phyloP scores from a whole-genome alignment of 2,113 vertebrate species.

The Hemicordylus capensis region DNA sequence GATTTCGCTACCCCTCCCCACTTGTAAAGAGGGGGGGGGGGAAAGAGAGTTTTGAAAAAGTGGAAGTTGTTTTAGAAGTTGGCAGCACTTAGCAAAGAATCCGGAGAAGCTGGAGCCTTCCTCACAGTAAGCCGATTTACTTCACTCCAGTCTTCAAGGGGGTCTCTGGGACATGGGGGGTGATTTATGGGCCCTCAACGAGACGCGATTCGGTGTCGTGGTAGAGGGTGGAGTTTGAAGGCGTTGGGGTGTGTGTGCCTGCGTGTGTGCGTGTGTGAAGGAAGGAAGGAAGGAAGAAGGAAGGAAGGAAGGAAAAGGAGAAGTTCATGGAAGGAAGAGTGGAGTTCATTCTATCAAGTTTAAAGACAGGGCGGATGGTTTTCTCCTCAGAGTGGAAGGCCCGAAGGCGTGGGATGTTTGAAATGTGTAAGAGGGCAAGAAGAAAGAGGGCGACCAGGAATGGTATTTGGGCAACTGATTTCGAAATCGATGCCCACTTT shows the following conservation, averaged over 20 bases:
- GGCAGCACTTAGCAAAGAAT: conserved; percentile 60
- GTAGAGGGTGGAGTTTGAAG: conserved; percentile 57
- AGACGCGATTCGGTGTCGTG: conserved; percentile 72
- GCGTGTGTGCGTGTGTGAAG: conserved; percentile 50
- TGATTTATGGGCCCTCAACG: conserved; percentile 77
- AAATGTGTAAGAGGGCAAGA: conserved; percentile 38
- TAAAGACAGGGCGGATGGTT: conserved; percentile 61
- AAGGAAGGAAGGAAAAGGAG: neutral
- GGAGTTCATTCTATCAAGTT: conserved; percentile 69
- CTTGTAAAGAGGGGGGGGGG: conserved; percentile 72
- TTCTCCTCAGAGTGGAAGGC: conserved; percentile 63
- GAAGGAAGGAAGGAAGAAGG: conserved; percentile 51
- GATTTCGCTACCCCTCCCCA: conserved; percentile 23
- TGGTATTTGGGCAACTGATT: neutral
- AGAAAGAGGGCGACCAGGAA: neutral
- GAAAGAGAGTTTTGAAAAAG: too few species aligned
- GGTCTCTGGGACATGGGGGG: conserved; percentile 50
- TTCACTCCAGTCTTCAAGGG: conserved; percentile 71
- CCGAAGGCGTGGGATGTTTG: conserved; percentile 63
- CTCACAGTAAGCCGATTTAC: conserved; percentile 74
- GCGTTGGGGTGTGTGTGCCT: conserved; percentile 40
- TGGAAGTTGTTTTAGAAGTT: conserved; percentile 55
- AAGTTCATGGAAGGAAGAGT: conserved; percentile 49
- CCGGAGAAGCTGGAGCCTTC: conserved; percentile 68
- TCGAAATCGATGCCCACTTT: neutral